These are phyloP conservation scores for Chrysomallon squamiferum DNA, from an alignment of 1,140 invertebrate species.

Conservation along the genomic window DNA sequence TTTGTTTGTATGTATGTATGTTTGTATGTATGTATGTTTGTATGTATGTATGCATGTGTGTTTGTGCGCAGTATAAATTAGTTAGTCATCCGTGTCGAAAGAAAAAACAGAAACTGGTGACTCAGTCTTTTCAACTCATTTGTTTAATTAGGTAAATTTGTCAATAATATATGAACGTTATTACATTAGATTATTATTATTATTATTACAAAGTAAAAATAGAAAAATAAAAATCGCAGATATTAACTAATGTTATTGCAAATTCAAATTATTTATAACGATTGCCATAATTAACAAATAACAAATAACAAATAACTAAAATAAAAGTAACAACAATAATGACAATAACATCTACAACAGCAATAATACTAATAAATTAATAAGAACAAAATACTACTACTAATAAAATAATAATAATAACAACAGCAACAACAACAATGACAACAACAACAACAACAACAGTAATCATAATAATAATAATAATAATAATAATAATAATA, in stretches of 20 bases:
- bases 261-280: background rate
- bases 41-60: background rate
- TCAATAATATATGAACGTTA: background rate
- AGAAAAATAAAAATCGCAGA: background rate
- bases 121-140: background rate
- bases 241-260: background rate
- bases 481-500: background rate
- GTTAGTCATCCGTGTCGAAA: background rate
- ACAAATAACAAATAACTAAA: background rate
- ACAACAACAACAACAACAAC: slow-evolving; percentile 10
- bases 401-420: background rate
- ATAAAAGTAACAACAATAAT: background rate
- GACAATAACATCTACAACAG: slow-evolving; percentile 4
- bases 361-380: background rate
- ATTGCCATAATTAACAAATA: background rate
- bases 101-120: background rate
- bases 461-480: slow-evolving; percentile 2
- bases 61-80: background rate
- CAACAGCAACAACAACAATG: slow-evolving; percentile 2
- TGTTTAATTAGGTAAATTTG: background rate
- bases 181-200: background rate
- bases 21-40: slow-evolving; percentile 2
- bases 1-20: background rate
- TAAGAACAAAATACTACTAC: background rate
- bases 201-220: background rate